A percentile compares a stretch with the other conserved stretches of the same genome.
These are phyloP conservation scores for Hemicordylus capensis DNA, from an alignment of 2,113 vertebrate species.

Conservation along the genomic window DNA sequence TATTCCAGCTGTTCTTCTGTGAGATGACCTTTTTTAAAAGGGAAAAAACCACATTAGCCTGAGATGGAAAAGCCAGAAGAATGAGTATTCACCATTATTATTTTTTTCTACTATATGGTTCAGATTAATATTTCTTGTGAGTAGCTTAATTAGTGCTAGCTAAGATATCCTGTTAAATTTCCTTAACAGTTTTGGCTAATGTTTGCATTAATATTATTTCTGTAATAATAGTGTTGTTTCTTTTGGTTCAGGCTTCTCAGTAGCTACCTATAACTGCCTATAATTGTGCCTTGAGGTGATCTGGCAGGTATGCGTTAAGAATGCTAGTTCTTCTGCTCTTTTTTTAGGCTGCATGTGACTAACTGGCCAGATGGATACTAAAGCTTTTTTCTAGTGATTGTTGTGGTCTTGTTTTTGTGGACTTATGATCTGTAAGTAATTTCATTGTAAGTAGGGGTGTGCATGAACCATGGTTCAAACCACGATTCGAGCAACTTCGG, in stretches of 20 bases:
- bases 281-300: not conserved
- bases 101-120: rapidly evolving
- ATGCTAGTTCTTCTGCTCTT: not conserved
- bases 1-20: not conserved
- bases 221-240: not conserved
- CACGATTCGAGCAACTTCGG: too few relatives aligned
- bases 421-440: not conserved
- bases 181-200: constrained; percentile 11
- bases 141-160: not conserved
- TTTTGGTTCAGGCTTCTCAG: not conserved
- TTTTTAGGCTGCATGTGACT: not conserved
- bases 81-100: rapidly evolving
- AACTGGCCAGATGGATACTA: not conserved
- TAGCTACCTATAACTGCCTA: not conserved
- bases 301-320: not conserved
- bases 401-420: not conserved
- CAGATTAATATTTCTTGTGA: rapidly evolving
- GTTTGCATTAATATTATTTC: not conserved
- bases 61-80: rapidly evolving
- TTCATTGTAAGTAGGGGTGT: too few relatives aligned
- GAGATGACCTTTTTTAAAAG: not conserved
- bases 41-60: not conserved
- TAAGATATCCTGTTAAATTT: constrained; percentile 3
- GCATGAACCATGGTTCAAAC: too few relatives aligned
- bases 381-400: not conserved